Evolutionary conservation across 2,113 vertebrate species (phyloP).

Genomic region (Grammomys dolichurus): DNA sequence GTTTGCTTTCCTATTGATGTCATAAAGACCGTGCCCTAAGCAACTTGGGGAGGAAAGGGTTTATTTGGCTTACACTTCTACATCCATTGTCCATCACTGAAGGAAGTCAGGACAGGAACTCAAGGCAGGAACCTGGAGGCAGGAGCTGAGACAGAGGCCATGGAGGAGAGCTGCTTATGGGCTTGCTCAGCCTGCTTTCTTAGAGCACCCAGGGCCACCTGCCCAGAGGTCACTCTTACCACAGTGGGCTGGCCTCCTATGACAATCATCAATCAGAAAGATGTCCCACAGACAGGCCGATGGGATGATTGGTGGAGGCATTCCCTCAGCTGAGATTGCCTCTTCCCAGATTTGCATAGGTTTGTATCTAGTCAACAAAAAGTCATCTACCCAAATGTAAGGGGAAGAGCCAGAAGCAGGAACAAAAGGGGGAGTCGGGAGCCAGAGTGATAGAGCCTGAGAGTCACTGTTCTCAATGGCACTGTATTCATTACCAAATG

Average conservation of each 20-base stretch:
- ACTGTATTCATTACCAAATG: background rate
- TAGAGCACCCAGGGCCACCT: background rate
- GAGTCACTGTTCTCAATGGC: too few species aligned
- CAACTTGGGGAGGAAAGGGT: background rate
- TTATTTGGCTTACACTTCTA: background rate
- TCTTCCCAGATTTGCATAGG: background rate
- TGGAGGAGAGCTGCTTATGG: background rate
- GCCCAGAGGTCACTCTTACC: background rate
- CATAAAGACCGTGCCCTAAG: background rate
- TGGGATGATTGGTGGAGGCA: background rate
- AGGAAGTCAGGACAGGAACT: background rate
- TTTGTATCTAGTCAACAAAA: background rate
- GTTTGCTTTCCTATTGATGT: background rate
- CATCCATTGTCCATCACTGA: too few species aligned
- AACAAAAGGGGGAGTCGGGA: background rate
- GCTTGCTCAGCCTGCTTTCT: background rate
- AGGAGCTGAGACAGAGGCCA: background rate
- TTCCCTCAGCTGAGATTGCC: too few species aligned
- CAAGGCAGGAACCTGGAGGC: background rate
- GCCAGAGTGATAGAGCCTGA: background rate
- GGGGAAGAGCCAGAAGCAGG: background rate
- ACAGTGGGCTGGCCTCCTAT: background rate
- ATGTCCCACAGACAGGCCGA: background rate
- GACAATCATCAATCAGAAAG: background rate
- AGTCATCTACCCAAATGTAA: background rate